These are phyloP conservation scores for Paedocypris micromegethes DNA, from an alignment of 2,797 vertebrate genomes.

Conservation along the genomic window DNA sequence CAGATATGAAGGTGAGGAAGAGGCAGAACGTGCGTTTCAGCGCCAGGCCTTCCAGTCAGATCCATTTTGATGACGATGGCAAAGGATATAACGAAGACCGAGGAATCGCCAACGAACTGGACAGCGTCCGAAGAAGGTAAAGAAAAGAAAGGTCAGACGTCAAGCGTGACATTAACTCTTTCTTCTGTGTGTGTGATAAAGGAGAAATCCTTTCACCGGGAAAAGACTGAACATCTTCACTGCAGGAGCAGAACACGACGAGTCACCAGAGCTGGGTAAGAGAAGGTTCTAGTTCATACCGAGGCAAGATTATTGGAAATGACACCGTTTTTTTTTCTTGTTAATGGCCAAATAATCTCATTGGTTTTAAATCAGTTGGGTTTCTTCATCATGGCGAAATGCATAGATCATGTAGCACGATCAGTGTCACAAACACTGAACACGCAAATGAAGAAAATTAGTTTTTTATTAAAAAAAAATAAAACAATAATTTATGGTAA, in stretches of 20 bases:
- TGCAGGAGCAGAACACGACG: conserved; percentile 47
- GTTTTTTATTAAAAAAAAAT: no score
- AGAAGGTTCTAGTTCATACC: neutral
- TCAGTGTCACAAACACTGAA: no score
- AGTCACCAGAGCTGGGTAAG: conserved; percentile 68
- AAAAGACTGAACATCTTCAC: conserved; percentile 84
- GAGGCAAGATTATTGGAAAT: no score
- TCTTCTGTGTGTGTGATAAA: conserved; percentile 43
- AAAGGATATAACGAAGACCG: conserved; percentile 49
- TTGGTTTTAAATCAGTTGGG: no score
- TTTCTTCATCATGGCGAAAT: no score
- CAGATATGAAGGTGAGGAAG: conserved; percentile 80
- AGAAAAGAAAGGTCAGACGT: neutral
- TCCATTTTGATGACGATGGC: conserved; percentile 77
- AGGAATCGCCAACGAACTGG: conserved; percentile 50
- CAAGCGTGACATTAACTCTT: neutral
- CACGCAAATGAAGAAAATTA: no score
- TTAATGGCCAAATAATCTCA: no score
- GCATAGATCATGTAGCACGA: no score
- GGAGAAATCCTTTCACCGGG: conserved; percentile 61
- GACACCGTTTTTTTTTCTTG: no score
- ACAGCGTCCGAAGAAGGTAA: conserved; percentile 60
- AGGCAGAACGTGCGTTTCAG: conserved; percentile 42
- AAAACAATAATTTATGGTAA: neutral
- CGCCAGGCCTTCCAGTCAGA: conserved; percentile 54